Conservation (phyloP, 2,888 invertebrate genomes). For the Philereme vetulata region DNA sequence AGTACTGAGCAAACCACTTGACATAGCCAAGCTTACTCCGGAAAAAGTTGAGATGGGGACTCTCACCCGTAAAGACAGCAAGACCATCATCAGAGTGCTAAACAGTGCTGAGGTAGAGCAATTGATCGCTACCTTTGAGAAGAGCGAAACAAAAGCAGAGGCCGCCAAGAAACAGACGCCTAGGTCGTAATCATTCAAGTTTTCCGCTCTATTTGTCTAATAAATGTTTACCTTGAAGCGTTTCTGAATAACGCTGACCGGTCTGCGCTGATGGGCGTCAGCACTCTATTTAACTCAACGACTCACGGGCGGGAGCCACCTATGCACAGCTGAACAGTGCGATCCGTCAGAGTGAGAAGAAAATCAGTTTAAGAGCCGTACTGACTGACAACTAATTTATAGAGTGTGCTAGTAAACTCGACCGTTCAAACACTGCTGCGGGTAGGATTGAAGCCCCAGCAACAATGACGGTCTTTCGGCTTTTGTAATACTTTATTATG, state of each 20-base stretch:
- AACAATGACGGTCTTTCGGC: constrained; percentile 83
- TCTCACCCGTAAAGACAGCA: constrained; percentile 90
- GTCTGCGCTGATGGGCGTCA: no score
- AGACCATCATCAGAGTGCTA: constrained; percentile 91
- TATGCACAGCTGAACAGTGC: no score
- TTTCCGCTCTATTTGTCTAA: constrained; percentile 59
- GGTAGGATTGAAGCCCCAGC: constrained; percentile 80
- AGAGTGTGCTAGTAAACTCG: constrained; percentile 49
- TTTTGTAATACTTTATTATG: constrained; percentile 84
- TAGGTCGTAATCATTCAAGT: constrained; percentile 70
- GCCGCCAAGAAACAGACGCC: constrained; percentile 90
- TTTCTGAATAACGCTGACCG: no score
- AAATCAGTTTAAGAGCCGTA: no score
- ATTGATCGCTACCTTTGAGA: constrained; percentile 93
- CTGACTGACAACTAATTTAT: no score
- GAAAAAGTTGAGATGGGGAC: constrained; percentile 99
- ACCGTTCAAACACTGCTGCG: constrained; percentile 55
- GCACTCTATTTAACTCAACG: no score
- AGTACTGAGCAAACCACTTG: constrained; percentile 98
- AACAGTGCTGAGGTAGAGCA: constrained; percentile 91
- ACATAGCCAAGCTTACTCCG: constrained; percentile 98
- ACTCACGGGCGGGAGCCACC: no score
- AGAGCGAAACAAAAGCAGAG: constrained; percentile 93
- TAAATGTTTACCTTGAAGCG: constrained; percentile 51
- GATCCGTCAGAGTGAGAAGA: no score